Base-by-base conservation (phyloP, 2,888 invertebrate species). In the Anoncus sp. region DNA sequence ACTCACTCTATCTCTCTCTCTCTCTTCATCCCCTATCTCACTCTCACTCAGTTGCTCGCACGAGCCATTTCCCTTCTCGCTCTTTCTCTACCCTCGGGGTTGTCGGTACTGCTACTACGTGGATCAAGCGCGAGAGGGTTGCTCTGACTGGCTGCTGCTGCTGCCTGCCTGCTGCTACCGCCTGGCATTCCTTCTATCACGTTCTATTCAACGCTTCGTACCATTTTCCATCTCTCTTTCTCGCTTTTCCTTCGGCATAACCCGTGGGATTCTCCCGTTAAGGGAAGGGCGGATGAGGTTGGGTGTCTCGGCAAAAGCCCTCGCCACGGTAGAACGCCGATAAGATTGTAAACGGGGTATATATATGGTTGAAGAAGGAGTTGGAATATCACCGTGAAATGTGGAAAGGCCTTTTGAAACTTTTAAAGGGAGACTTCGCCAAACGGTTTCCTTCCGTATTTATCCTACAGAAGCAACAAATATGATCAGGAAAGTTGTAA, bases 321-420 rank as follows among this genome's bases (percentile, higher is more conserved):
- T 70, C 63, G 80, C 78, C 77, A 82, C 83, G 81, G 82, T 81
- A 82, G 82, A 82, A 81, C 81, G 79, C 82, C 85, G 89, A 88
- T 89, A 88, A 89, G 88, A 89, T 89, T 88, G 87, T 81, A 82
- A 82, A 85, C 82, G 70, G 67, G 57, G 18, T 16, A 31, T 55
- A n/a, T n/a, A n/a, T n/a, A 43, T 70, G 83, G 77, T 83, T 84
- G 84, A 88, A 69, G 77, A 77, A 88, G 85, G 87, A 88, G 88
- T 88, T 88, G 84, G 87, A 87, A 85, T 87, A 88, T 86, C 88
- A 84, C 66, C 80, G 85, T 84, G 85, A 87, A 88, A 86, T 81
- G 84, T 85, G 81, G 79, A 72, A 84, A 84, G 82, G n/a, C n/a
- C 85, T 86, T 81, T 82, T 87, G 87, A 87, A 86, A 88, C 87